Evolutionary conservation across 2,888 invertebrate species (phyloP), one percentile per base, ranked within the genome.

Genomic region (Philhelius pedissequus): DNA sequence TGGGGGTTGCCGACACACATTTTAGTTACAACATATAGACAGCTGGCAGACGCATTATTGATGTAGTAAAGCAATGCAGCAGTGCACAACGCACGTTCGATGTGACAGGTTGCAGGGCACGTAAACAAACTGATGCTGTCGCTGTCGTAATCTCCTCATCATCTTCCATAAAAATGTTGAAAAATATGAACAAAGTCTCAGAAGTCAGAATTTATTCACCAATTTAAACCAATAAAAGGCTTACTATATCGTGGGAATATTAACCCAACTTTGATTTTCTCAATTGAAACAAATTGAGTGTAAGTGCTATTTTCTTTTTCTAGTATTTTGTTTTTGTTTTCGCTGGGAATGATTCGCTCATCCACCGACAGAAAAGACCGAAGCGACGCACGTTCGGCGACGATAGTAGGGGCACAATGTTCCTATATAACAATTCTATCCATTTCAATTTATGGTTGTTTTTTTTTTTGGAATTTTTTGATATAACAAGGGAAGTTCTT

Each of bases 191-290:
- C 52, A 69, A 79, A 79, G 69, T 60, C 52, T 77, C 82, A 78
- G 82, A 83, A 78, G 45, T 78, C 82, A 78, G 82, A 83, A 78
- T 74, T 78, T 83, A 78, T 74, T 74, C 83, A 69, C 69, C 83
- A 83, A 83, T 83, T 83, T 79, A 83, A 83, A 69, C 79, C 79
- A 83, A 83, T 83, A 83, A 79, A 35, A 79, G 83, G 79, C 78
- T 79, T 79, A 74, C 74, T 79, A 64, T 74, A 74, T 79, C 82
- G 83, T 83, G 83, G 83, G 83, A 83, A 83, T 78, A 78, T 83
- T 79, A 83, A 74, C 69, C 74, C 83, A 69, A 83, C 83, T 74
- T 74, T 82, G 79, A 79, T 83, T 83, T 79, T 74, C 40, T 79
- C 78, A 83, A 83, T 83, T 83, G 64, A 79, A 83, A 56, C 83